Evolutionary conservation across 2,888 invertebrate species (phyloP).

Genomic region (Leptarthrus brevirostris): DNA sequence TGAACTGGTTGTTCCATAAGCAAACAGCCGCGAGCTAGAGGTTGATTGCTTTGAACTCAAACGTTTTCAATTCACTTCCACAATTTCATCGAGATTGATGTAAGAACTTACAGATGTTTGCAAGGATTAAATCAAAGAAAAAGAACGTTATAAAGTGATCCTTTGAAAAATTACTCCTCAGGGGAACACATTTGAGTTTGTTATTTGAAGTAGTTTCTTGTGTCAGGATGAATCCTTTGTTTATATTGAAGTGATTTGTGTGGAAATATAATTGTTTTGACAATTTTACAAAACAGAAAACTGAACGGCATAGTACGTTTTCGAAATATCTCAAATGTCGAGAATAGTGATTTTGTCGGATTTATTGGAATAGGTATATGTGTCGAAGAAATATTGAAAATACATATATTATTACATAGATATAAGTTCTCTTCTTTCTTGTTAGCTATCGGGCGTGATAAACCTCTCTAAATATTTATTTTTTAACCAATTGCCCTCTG

Average conservation of each 20-base stretch:
- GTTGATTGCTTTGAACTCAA: not conserved
- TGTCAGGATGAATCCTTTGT: not conserved
- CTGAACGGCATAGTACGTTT: no score
- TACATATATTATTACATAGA: no score
- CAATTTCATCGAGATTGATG: not conserved
- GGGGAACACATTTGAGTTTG: not conserved
- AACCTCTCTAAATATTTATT: no score
- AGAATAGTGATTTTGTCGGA: no score
- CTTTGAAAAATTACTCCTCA: not conserved
- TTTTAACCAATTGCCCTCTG: no score
- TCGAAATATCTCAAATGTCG: no score
- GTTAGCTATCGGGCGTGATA: no score
- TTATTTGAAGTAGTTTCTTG: not conserved
- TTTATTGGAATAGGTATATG: no score
- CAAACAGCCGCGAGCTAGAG: not conserved
- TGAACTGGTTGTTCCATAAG: not conserved
- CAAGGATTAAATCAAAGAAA: not conserved
- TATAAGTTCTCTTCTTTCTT: no score
- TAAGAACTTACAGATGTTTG: not conserved
- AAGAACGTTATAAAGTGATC: not conserved
- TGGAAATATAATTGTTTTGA: not conserved
- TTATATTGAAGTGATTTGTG: not conserved
- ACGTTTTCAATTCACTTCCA: not conserved
- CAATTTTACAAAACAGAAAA: no score
- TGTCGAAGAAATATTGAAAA: no score